These are phyloP conservation scores for Electrophaes corylata DNA, from an alignment of 2,888 invertebrate species.

Conservation along the genomic window DNA sequence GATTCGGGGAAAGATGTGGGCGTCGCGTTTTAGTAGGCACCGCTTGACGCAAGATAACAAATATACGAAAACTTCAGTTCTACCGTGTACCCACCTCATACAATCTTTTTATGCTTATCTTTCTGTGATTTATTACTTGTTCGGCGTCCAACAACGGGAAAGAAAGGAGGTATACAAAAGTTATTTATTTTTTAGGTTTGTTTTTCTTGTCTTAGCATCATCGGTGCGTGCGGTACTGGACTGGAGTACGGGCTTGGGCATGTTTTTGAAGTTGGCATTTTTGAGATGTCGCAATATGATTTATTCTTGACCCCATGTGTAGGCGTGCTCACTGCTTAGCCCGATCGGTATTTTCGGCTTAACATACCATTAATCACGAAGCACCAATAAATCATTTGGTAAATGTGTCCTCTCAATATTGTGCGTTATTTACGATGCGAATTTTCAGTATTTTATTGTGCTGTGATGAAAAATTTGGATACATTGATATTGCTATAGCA, in stretches of 20 bases:
- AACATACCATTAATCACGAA: constrained; percentile 71
- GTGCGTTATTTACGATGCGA: constrained; percentile 58
- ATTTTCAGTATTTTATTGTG: constrained; percentile 52
- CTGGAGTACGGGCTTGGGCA: constrained; percentile 55
- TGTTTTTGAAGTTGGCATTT: constrained; percentile 84
- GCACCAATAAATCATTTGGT: constrained; percentile 62
- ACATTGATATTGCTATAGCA: neutral
- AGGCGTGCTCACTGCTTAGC: constrained; percentile 78
- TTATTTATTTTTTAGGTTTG: constrained; percentile 83
- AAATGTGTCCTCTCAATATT: constrained; percentile 67
- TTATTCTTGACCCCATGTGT: constrained; percentile 73
- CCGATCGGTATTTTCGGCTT: constrained; percentile 79
- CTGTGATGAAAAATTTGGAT: constrained; percentile 33
- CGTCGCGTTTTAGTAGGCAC: constrained; percentile 66
- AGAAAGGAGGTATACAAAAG: constrained; percentile 84
- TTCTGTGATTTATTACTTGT: constrained; percentile 82
- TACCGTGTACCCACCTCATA: constrained; percentile 81
- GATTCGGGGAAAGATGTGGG: constrained; percentile 72
- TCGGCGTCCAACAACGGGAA: constrained; percentile 82
- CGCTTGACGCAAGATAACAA: constrained; percentile 77
- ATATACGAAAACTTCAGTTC: constrained; percentile 82
- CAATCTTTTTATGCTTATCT: constrained; percentile 85
- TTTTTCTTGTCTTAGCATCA: constrained; percentile 80
- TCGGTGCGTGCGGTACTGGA: constrained; percentile 80
- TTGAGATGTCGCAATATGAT: constrained; percentile 83